Conservation (phyloP, 2,888 invertebrate genomes). For the Drepanosiphum platanoidis region DNA sequence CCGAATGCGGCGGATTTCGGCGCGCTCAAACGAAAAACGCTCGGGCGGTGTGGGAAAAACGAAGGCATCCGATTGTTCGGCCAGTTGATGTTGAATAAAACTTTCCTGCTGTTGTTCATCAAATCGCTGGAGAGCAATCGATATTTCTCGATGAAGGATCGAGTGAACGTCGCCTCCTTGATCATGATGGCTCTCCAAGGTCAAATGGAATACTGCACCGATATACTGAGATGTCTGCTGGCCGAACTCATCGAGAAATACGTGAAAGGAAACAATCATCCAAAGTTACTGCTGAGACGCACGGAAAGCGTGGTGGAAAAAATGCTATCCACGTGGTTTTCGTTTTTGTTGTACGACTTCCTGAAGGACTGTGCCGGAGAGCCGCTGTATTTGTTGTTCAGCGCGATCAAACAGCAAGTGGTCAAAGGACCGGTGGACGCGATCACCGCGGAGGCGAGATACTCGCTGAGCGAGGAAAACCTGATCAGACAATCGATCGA, state of each 20-base stretch:
- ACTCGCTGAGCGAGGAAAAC: constrained; percentile 98
- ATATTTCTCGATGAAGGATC: constrained; percentile 90
- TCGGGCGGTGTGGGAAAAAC: constrained; percentile 89
- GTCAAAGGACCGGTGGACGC: constrained; percentile 99
- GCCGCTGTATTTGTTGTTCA: constrained; percentile 96
- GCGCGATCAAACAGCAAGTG: constrained; percentile 99
- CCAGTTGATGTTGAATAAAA: constrained; percentile 96
- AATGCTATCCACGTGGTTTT: constrained; percentile 99
- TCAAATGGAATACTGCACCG: constrained; percentile 99
- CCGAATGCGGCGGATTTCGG: constrained; percentile 96
- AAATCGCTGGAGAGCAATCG: constrained; percentile 96
- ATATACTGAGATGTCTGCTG: constrained; percentile 95
- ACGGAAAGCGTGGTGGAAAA: constrained; percentile 99
- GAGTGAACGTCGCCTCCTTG: constrained; percentile 97
- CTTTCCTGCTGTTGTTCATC: constrained; percentile 95
- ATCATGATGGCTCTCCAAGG: constrained; percentile 99
- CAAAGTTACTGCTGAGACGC: constrained; percentile 86
- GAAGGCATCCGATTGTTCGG: constrained; percentile 94
- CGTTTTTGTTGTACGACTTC: constrained; percentile 97
- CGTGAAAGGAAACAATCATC: constrained; percentile 97
- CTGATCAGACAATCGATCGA: constrained; percentile 98
- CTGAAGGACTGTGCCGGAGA: constrained; percentile 98
- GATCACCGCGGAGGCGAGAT: constrained; percentile 96
- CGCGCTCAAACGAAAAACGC: constrained; percentile 92
- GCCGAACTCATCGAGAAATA: constrained; percentile 98